Base-by-base conservation (phyloP, 2,113 vertebrate genomes). In the Peromyscus maniculatus region DNA sequence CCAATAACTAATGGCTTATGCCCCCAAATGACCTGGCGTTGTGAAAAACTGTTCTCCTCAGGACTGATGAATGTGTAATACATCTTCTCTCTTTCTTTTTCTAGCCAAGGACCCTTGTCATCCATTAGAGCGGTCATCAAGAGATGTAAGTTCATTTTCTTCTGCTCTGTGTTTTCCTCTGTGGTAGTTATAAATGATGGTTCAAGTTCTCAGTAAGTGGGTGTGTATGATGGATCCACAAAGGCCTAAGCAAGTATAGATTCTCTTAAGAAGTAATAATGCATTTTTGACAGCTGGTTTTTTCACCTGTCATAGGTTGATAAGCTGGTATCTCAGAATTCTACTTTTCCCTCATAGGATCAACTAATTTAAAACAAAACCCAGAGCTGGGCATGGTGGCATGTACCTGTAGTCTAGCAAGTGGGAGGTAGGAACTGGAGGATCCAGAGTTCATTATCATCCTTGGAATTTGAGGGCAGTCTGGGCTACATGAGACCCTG, bases 51-150 rank as follows among this genome's bases (percentile, higher is more conserved):
- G 77, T 93, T 67, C 94, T 31, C 97, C 43, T 80, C 83, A 92
- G 72, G 90, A 91, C 62, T 67, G 95, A 83, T 97, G 88, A 97
- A 2, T 94, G 57, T 62, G 83, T 97, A 94, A 98, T 92, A 82
- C 39, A 24, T 95, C 89, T 96, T 94, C 95, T 97, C 94, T 97
- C 89, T 92, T 97, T 97, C 67, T 97, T 98, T 97, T 96, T 99
- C 96, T 98, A 99, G 99, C 97, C 99, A 99, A 98, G 99, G 99
- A 97, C 99, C 99, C 46, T 98, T 99, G 97, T 99, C 99, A 46
- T 99, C 99, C 57, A 98, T 99, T 98, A 99, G 98, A 99, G 99
- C 99, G 22, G 99, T 99, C 84, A 99, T 99, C 99, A 99, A 99
- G 98, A 99, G 98, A 99, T 99, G 99, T 99, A 98, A 99, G 99